These are phyloP conservation scores for Zosterops lateralis DNA, from an alignment of 2,113 vertebrate species.

Conservation along the genomic window DNA sequence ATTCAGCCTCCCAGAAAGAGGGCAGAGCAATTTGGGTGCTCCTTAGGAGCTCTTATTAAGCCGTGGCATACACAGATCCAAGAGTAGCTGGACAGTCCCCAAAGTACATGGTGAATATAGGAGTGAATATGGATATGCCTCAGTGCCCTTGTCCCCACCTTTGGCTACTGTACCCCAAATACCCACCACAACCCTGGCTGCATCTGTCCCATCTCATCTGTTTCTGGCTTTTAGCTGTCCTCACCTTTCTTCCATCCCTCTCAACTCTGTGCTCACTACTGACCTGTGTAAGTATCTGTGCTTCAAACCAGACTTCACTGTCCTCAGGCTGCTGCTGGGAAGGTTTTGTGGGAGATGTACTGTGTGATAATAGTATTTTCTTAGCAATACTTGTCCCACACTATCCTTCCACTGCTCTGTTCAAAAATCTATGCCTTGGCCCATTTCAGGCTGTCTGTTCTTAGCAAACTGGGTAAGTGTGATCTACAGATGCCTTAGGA, in stretches of 20 bases:
- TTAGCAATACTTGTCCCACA: not conserved
- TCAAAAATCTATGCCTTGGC: not conserved
- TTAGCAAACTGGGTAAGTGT: not conserved
- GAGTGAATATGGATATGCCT: not conserved
- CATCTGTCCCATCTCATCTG: not conserved
- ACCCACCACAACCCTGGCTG: not conserved
- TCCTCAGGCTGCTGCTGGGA: not conserved
- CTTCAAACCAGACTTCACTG: not conserved
- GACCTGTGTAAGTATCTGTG: fast-evolving
- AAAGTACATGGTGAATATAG: not conserved
- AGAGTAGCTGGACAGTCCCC: not conserved
- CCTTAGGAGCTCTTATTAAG: not conserved
- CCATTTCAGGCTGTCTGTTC: not conserved
- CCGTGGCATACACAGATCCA: not conserved
- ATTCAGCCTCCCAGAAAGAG: not conserved
- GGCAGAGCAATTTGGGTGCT: not conserved
- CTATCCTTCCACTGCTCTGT: not conserved
- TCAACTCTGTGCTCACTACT: not conserved
- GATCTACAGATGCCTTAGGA: not conserved
- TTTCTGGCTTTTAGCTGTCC: not conserved
- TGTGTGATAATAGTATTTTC: not conserved
- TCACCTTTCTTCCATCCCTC: not conserved
- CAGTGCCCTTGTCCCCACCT: not conserved
- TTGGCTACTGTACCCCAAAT: not conserved
- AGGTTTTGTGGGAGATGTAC: not conserved